Conservation (phyloP, 2,888 invertebrate genomes). For the Pyrrhosoma nymphula region DNA sequence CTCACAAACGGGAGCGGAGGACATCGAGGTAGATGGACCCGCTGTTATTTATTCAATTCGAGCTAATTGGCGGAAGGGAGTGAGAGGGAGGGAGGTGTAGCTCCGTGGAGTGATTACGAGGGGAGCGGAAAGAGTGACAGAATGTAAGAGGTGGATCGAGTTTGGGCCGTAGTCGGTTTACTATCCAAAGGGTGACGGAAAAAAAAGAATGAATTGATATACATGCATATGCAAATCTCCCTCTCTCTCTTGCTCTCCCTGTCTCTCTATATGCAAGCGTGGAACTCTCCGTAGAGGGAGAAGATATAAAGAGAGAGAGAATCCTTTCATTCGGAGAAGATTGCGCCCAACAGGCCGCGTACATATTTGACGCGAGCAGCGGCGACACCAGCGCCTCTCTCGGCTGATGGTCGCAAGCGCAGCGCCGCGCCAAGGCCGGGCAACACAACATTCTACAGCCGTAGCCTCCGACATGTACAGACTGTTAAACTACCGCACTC, state of each 20-base stretch:
- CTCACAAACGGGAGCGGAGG: not conserved
- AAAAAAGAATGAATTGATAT: not conserved
- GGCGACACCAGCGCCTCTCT: not conserved
- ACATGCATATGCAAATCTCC: not conserved
- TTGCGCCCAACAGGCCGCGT: not conserved
- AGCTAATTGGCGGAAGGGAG: not conserved
- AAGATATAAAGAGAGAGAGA: not conserved
- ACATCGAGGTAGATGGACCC: not conserved
- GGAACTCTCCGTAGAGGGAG: too few relatives aligned
- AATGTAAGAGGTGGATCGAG: not conserved
- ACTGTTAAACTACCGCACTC: too few relatives aligned
- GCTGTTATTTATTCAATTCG: conserved; percentile 10
- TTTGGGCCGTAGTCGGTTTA: not conserved
- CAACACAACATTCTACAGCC: too few relatives aligned
- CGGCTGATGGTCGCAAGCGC: too few relatives aligned
- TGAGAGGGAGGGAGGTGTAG: too few relatives aligned
- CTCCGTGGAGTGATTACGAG: not conserved
- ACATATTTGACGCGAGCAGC: not conserved
- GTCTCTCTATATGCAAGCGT: too few relatives aligned
- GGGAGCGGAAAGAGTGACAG: not conserved
- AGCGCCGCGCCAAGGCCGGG: too few relatives aligned
- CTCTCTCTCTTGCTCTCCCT: too few relatives aligned
- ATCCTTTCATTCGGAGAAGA: not conserved
- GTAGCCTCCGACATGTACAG: too few relatives aligned
- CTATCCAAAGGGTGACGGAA: not conserved